Conservation (phyloP, 2,113 vertebrate species). For the human (Homo sapiens) region DNA sequence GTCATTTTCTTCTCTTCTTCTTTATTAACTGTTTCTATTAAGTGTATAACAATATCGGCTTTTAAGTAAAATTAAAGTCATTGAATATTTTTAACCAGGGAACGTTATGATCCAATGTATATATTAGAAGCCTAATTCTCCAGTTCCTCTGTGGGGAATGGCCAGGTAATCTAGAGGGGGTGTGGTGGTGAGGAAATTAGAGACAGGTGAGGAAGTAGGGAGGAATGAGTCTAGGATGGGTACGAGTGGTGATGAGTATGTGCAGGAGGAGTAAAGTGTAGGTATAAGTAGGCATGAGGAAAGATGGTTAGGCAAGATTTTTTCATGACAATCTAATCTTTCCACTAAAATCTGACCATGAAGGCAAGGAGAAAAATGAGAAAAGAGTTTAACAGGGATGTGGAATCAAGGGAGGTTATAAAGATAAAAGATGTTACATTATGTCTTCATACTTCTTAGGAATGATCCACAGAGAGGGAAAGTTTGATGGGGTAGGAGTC, state of each 20-base stretch:
- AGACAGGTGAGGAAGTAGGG: neutral
- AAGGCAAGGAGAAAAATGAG: neutral
- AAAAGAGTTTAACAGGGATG: neutral
- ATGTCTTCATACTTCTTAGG: neutral
- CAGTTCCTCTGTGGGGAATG: neutral
- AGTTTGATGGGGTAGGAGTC: neutral
- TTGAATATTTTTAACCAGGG: neutral
- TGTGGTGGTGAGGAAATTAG: neutral
- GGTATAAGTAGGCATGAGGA: neutral
- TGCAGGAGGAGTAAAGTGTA: neutral
- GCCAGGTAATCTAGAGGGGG: neutral
- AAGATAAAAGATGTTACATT: neutral
- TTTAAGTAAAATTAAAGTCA: constrained; percentile 17
- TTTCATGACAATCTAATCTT: neutral
- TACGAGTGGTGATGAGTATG: neutral
- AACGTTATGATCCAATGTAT: neutral
- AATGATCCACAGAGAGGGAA: neutral
- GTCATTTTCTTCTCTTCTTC: neutral
- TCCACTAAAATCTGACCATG: neutral
- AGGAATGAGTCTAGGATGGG: neutral
- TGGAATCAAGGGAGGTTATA: neutral
- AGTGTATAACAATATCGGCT: neutral
- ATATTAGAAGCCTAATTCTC: neutral
- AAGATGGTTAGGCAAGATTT: neutral
- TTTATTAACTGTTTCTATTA: neutral